Evolutionary conservation across 2,797 vertebrate genomes (phyloP).

Genomic region (Enteromius unitaeniatus): DNA sequence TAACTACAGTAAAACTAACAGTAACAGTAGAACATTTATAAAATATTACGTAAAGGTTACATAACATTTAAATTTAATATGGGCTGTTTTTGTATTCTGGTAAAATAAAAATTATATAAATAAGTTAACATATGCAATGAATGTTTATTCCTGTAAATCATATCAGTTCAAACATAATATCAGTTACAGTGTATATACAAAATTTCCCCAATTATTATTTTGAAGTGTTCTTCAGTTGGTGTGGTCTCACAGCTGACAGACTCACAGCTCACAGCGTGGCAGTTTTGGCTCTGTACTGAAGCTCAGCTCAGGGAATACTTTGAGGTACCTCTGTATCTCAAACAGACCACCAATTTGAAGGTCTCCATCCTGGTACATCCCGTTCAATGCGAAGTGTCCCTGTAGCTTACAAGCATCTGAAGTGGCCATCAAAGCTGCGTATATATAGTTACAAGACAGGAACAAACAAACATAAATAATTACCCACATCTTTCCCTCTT

Average conservation of each 20-base stretch:
- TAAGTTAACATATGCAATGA: neutral
- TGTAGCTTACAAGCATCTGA: constrained; percentile 43
- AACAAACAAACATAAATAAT: constrained; percentile 26
- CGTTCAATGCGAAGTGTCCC: constrained; percentile 56
- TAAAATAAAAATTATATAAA: neutral
- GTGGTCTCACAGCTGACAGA: neutral
- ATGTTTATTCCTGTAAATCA: neutral
- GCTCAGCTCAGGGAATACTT: constrained; percentile 67
- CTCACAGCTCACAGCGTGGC: constrained; percentile 62
- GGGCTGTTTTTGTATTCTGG: neutral
- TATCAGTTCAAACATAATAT: neutral
- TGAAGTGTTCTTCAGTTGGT: neutral
- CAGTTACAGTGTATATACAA: neutral
- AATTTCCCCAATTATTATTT: neutral
- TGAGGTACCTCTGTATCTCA: constrained; percentile 67
- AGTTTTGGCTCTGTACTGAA: constrained; percentile 71
- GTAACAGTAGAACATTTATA: neutral
- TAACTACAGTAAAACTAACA: neutral
- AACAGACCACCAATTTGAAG: constrained; percentile 73
- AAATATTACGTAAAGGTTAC: neutral
- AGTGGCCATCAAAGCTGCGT: neutral
- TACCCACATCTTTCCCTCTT: constrained; percentile 54
- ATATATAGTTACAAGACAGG: constrained; percentile 43
- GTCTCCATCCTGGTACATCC: constrained; percentile 70
- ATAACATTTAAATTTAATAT: neutral